Base-by-base conservation (phyloP, 2,888 invertebrate species). In the Macrosoma leucophasiata region DNA sequence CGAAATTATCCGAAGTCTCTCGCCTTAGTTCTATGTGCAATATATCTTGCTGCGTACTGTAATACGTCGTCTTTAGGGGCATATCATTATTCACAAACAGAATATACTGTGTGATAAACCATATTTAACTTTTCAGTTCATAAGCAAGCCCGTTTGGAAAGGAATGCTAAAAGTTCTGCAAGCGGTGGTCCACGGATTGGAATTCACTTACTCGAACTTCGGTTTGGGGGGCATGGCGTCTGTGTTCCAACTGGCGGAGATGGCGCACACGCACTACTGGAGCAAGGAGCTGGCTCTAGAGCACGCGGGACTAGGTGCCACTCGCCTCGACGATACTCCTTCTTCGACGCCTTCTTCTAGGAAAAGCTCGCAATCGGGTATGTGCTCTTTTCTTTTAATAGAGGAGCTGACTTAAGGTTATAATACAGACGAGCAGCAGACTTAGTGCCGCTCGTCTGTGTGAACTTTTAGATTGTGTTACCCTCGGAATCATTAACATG, bases 261-360 rank as follows among this genome's bases (percentile, higher is more conserved):
- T 99, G 62, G 95, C 97, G 2, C 98, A 99, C 71, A 99, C 99
- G 0, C 98, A 99, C 77, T 99, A 93, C 69, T 97, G 97, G 96
- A 93, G 93, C 52, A 93, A 94, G 62, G 96, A 96, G 65, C 68
- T 94, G 5, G 89, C 88, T 1, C 41, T 77, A 1, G 86, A 85
- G 21, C 89, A 89, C 44, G 75, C 74, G 1, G 86, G 85, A 14
- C 69, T 84, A 53, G 86, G 79, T 13, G 85, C 79, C 24, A 60
- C 71, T 0, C 62, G 72, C 0, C 51, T 73, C 1, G 36, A 66
- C 2, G 76, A 77, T 2, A 71, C 78, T 4, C 77, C 79, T 0
- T 66, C 71, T 0, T 71, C 77, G 0, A 49, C 71, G 6, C 82
- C 88, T 0, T 87, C 88, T 64, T 90, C 88, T 0, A 86, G 91